These are phyloP conservation scores for Typhlichthys eigenmanni DNA, from an alignment of 2,797 vertebrate genomes.

Conservation along the genomic window DNA sequence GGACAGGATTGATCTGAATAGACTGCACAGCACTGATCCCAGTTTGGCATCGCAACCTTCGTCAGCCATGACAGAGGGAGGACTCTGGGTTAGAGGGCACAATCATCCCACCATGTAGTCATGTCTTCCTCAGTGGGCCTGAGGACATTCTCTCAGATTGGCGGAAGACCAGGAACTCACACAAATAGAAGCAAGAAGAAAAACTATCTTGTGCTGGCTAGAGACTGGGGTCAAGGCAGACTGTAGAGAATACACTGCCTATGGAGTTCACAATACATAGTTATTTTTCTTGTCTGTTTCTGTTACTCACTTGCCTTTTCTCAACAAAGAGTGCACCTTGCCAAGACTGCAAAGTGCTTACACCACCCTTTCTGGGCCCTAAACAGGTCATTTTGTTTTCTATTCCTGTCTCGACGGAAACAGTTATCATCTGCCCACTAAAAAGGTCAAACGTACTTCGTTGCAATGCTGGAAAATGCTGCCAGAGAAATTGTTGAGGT, in stretches of 20 bases:
- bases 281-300: slow-evolving; percentile 40
- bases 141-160: slow-evolving; percentile 38
- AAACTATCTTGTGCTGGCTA: slow-evolving; percentile 25
- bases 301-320: slow-evolving; percentile 30
- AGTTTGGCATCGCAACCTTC: slow-evolving; percentile 31
- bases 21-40: slow-evolving; percentile 25
- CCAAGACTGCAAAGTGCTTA: slow-evolving; percentile 70
- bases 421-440: slow-evolving; percentile 74
- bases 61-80: slow-evolving; percentile 26
- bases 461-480: slow-evolving; percentile 56
- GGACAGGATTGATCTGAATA: slow-evolving; percentile 7
- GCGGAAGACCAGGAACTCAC: slow-evolving; percentile 39
- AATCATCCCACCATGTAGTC: slow-evolving; percentile 40
- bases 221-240: slow-evolving; percentile 37
- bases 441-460: slow-evolving; percentile 70
- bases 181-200: slow-evolving; percentile 13
- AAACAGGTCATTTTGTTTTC: slow-evolving; percentile 81
- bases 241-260: slow-evolving; percentile 32
- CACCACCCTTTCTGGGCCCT: slow-evolving; percentile 69
- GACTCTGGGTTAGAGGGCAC: slow-evolving; percentile 54
- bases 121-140: slow-evolving; percentile 50
- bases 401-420: slow-evolving; percentile 76
- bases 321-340: slow-evolving; percentile 56
- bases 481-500: slow-evolving; percentile 70
- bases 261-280: slow-evolving; percentile 28